Base-by-base conservation (phyloP, 92 coral and sea anemone species). In the Porites cylindrica region DNA sequence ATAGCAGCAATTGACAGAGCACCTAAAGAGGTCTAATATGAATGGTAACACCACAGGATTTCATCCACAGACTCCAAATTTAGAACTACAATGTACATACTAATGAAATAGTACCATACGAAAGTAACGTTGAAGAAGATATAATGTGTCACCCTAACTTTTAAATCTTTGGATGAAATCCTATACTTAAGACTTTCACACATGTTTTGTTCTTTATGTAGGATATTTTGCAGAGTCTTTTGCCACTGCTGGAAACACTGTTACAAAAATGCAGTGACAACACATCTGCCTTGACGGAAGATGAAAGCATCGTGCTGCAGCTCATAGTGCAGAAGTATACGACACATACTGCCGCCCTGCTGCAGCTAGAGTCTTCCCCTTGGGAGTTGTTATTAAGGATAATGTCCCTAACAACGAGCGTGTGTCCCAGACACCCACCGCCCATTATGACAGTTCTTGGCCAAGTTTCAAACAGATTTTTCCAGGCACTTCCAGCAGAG, bases 391-490 rank as follows among this genome's bases (percentile, higher is more conserved):
- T 97, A 59, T 81, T 90, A 81, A 86, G 78, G 54, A 66, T 92
- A 14, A 59, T 95, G 61, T 43, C 19, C 19, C 79, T 90, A 18
- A 86, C 78, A 70, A 81, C 79, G 61, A 53, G 82, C 54, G 88
- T 86, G n/a, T 89, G 83, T 64, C 81, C 84, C 77, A 94, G 93
- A 66, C 97, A 86, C 79, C 69, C 24, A 54, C 78, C 96, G 7
- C 96, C 98, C 14, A 85, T 91, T 24, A 66, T 81, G 66, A 76
- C 86, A 16, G 32, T 90, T 8, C 93, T 97, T 59, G 92, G 88
- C 50, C 98, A 95, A 95, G 98, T 95, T 58, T 82, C 94, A 53
- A 79, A 88, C 24, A 83, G 83, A 56, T 95, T 93, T 76, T 97
- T 97, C 94, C 91, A 97, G 77, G 96, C 94, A 32, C 92, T 97